Conservation (phyloP, 2,888 invertebrate genomes). For the Trachelus iudaicus region DNA sequence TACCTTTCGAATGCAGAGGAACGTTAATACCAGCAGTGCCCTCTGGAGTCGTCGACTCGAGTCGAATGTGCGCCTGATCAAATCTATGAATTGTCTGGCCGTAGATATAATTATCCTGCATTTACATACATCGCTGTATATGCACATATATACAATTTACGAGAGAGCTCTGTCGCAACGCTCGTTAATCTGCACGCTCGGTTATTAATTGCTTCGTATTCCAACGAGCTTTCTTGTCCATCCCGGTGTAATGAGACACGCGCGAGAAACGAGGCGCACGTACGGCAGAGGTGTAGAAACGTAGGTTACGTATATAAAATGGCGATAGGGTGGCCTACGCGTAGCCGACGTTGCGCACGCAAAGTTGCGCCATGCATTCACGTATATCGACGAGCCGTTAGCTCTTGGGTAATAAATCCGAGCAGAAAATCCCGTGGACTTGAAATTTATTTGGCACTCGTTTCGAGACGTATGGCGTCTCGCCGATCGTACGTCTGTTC, state of each 20-base stretch:
- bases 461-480: too few species aligned
- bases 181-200: conserved; percentile 37
- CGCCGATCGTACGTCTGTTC: too few species aligned
- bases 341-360: too few species aligned
- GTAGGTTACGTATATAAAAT: too few species aligned
- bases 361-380: too few species aligned
- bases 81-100: conserved; percentile 39
- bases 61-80: conserved; percentile 29
- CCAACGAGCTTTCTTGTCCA: conserved; percentile 10
- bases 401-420: too few species aligned
- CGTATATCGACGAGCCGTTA: too few species aligned
- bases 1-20: background rate
- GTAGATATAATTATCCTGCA: conserved; percentile 30
- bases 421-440: too few species aligned
- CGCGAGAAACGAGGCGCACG: conserved; percentile 9
- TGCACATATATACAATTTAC: conserved; percentile 34
- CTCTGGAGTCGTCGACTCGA: conserved; percentile 23
- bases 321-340: too few species aligned
- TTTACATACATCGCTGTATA: background rate
- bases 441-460: too few species aligned
- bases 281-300: too few species aligned
- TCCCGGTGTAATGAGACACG: conserved; percentile 16
- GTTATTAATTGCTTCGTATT: conserved; percentile 38
- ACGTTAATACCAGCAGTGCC: conserved; percentile 11
- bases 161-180: conserved; percentile 27